Evolutionary conservation across 2,797 vertebrate genomes (phyloP).

Genomic region (Varecia variegata): DNA sequence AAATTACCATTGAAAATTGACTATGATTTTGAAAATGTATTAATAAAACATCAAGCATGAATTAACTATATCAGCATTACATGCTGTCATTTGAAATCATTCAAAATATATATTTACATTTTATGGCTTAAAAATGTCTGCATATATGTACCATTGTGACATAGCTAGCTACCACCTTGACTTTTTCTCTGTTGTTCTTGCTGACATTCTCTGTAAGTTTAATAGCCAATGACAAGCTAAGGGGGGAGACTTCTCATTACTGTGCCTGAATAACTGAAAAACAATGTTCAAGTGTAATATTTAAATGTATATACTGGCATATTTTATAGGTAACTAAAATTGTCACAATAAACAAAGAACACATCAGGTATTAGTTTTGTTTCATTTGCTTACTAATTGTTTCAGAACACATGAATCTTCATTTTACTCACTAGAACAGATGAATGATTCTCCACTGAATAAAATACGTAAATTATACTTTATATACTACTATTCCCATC

Average conservation of each 20-base stretch:
- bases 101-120: neutral
- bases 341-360: constrained; percentile 15
- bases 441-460: constrained; percentile 6
- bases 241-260: neutral
- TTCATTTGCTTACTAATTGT: constrained; percentile 46
- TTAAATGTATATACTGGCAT: neutral
- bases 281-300: neutral
- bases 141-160: too few relatives aligned
- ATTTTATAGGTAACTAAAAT: constrained; percentile 41
- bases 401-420: neutral
- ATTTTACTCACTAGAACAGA: constrained; percentile 14
- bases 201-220: neutral
- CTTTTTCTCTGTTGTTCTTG: neutral
- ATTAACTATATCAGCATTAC: neutral
- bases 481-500: neutral
- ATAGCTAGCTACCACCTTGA: neutral
- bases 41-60: neutral
- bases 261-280: neutral
- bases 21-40: neutral
- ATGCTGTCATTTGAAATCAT: neutral
- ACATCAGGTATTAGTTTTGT: neutral
- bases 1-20: neutral
- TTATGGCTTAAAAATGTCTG: neutral
- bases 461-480: constrained; percentile 11
- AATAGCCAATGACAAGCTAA: neutral